Evolutionary conservation across 2,888 invertebrate genomes (phyloP).

Genomic region (Yponomeuta evonymella): DNA sequence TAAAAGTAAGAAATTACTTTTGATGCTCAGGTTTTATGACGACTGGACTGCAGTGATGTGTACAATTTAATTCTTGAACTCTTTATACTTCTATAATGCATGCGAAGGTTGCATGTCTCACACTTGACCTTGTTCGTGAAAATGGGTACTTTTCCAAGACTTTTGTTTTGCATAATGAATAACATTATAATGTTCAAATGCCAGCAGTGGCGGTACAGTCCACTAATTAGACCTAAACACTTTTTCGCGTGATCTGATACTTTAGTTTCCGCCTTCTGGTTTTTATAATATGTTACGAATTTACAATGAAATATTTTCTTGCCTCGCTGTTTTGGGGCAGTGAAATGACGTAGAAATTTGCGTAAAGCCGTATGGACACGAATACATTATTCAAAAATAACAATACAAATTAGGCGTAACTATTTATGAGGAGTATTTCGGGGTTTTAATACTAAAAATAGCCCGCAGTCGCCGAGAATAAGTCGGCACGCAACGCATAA

Average conservation of each 20-base stretch:
- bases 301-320: no score
- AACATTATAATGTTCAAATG: not conserved
- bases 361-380: no score
- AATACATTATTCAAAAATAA: no score
- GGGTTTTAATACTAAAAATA: not conserved
- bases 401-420: not conserved
- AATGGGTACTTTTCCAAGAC: not conserved
- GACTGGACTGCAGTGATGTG: not conserved
- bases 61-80: constrained; percentile 1
- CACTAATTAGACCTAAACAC: not conserved
- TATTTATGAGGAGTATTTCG: not conserved
- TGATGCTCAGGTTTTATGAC: no score
- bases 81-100: not conserved
- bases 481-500: not conserved
- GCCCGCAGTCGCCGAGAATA: not conserved
- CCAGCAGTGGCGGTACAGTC: not conserved
- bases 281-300: not conserved
- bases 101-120: constrained; percentile 22
- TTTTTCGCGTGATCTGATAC: constrained; percentile 4
- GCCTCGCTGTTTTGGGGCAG: no score
- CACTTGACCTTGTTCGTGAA: constrained; percentile 7
- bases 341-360: no score
- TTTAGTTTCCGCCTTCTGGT: not conserved
- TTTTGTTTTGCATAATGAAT: not conserved
- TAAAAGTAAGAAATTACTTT: no score